Percentiles rank a stretch among this genome's conserved stretches.
These are phyloP conservation scores for Mesorhabditis spiculigera DNA, from an alignment of 2,888 invertebrate species.

Conservation along the genomic window DNA sequence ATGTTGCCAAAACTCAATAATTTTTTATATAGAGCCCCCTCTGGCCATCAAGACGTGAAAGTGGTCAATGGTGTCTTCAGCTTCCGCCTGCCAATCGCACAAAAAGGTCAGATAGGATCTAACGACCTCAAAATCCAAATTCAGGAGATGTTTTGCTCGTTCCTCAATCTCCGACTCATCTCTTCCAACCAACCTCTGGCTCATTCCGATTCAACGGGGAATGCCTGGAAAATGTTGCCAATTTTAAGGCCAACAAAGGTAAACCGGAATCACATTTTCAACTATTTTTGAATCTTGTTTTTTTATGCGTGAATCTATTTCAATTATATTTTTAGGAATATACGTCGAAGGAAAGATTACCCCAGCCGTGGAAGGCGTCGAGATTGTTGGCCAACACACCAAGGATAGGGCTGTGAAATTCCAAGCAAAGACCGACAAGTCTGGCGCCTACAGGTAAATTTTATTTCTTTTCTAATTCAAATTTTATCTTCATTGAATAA, in stretches of 20 bases:
- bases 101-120: constrained; percentile 7
- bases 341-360: constrained; percentile 68
- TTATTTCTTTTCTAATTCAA: neutral
- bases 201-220: constrained; percentile 35
- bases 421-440: constrained; percentile 66
- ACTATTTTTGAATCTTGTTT: too few species aligned
- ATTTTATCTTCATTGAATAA: neutral
- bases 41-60: constrained; percentile 29
- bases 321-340: constrained; percentile 60
- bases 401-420: constrained; percentile 52
- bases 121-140: neutral
- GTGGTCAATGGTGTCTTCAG: constrained; percentile 28
- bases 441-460: constrained; percentile 70
- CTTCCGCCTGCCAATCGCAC: constrained; percentile 31
- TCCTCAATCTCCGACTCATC: constrained; percentile 32
- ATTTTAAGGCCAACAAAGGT: constrained; percentile 28
- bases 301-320: neutral
- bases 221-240: constrained; percentile 29
- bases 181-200: constrained; percentile 41
- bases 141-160: constrained; percentile 22
- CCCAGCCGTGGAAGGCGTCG: constrained; percentile 65
- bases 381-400: constrained; percentile 51
- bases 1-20: neutral
- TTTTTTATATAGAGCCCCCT: constrained; percentile 8
- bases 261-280: neutral